Base-by-base conservation (phyloP, 2,797 vertebrate species). In the Balearica regulorum region DNA sequence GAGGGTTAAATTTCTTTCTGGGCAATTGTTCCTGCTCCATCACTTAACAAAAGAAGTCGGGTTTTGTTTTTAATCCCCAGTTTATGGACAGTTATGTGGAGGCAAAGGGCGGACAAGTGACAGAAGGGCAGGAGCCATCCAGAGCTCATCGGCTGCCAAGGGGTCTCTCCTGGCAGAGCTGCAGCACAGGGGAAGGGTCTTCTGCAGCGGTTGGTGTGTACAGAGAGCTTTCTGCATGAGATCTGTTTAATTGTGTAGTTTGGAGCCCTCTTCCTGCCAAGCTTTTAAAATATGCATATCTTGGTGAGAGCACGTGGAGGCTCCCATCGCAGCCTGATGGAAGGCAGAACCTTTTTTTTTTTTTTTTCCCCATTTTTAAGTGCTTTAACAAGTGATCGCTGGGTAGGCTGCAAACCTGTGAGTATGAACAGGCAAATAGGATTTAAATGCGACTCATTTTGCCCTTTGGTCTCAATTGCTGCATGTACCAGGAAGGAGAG, bases 251-350 rank as follows among this genome's bases (percentile, higher is more conserved):
- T 20, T 89, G 94, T 92, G 96, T 97, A 97, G 96, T 96, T 87
- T 97, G 95, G 96, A 96, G 96, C 96, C 96, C 95, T 96, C 96
- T 96, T 95, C 76, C 96, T 97, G 96, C 94, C 93, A 95, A 91
- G 92, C 84, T 92, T 94, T 96, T 97, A 88, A 96, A 96, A 95
- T 91, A 91, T 89, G 72, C 81, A 62, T 69, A 4, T 75, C 91
- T 55, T 5, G 57, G 71, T 41, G 75, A 25, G 89, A 89, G 71
- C 89, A 0, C 83, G 18, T 1, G 44, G 94, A 70, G 82, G 91
- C 71, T 94, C 57, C 53, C 65, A 5, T 16, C 8, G 5, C 93
- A 76, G 51, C 70, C 60, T 8, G 48, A 4, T 17, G 43, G 75
- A 65, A 49, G 55, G 49, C 90, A 71, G 37, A 48, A 70, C 58